Base-by-base conservation (phyloP, 2,797 vertebrate genomes). In the Rhynchonycteris naso region DNA sequence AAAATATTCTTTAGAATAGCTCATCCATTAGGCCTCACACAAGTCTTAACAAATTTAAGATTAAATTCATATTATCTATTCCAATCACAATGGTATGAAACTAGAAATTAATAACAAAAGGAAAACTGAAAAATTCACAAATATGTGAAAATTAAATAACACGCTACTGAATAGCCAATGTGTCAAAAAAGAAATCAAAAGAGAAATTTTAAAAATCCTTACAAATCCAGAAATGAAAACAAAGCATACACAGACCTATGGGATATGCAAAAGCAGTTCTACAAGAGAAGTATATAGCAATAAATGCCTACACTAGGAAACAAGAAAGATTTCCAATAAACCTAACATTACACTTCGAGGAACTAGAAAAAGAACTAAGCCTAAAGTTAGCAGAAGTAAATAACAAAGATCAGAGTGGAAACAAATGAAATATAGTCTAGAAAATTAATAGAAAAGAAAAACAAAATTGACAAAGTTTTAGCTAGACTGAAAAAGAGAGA, bases 31-130 rank as follows among this genome's bases (percentile, higher is more conserved):
- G 24, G 19, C 35, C 81, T 74, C 18, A 65, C 65, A 74, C 47
- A 93, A 63, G 66, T 33, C 66, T 80, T 87, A 72, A 47, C 28
- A 81, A 65, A 28, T 65, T 47, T 88, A 80, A 33, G 50, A 76
- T 80, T 88, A 93, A 28, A 88, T 65, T 93, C 47, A 72, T 33
- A 33, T 47, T 61, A 61, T 52, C 38, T 86, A 50, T n/a, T 86
- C 54, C 54, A 79, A 71, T 21, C 75, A 52, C 14, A 92, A 19
- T 61, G 38, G 38, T 79, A 71, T 85, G 82, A 86, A 79, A 63
- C 74, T 79, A 71, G 47, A 72, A 72, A 63, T 80, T 33, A 71
- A 1, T 63, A 63, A 78, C n/a, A 87, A 47, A 7, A 72, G 33
- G 47, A 54, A 93, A 80, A 11, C 43, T 54, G 5, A 26, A 87